These are phyloP conservation scores for Exocentrus adspersus DNA, from an alignment of 2,888 invertebrate species.

Conservation along the genomic window DNA sequence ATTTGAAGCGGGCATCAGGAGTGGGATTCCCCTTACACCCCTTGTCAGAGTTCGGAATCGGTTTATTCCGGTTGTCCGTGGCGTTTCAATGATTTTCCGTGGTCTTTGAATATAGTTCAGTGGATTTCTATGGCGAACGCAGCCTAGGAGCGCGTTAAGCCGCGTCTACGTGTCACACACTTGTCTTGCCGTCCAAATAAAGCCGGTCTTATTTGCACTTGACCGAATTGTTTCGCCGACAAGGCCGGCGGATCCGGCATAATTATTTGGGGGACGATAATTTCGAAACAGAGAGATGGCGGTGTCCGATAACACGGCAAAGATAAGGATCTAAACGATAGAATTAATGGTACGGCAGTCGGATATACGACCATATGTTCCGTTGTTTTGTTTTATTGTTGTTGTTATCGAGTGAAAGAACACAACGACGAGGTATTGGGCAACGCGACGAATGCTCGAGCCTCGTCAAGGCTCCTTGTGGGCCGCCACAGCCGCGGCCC, in stretches of 20 bases:
- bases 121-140: no score
- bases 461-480: constrained; percentile 51
- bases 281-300: neutral
- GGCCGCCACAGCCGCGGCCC: constrained; percentile 51
- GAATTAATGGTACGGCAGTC: neutral
- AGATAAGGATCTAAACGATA: neutral
- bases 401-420: constrained; percentile 10
- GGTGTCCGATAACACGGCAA: neutral
- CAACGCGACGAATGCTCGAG: constrained; percentile 34
- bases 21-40: no score
- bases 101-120: no score
- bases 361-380: neutral
- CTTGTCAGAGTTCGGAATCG: no score
- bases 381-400: neutral
- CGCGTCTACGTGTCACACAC: no score
- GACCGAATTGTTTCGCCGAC: no score
- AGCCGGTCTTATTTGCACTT: no score
- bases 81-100: no score
- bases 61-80: no score
- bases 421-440: constrained; percentile 1
- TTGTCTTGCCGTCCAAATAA: no score
- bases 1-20: no score
- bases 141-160: no score
- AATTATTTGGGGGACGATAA: neutral
- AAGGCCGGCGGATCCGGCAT: neutral